Percentiles rank a stretch among this genome's conserved stretches.
These are phyloP conservation scores for Megalops cyprinoides DNA, from an alignment of 2,797 vertebrate genomes.

Conservation along the genomic window DNA sequence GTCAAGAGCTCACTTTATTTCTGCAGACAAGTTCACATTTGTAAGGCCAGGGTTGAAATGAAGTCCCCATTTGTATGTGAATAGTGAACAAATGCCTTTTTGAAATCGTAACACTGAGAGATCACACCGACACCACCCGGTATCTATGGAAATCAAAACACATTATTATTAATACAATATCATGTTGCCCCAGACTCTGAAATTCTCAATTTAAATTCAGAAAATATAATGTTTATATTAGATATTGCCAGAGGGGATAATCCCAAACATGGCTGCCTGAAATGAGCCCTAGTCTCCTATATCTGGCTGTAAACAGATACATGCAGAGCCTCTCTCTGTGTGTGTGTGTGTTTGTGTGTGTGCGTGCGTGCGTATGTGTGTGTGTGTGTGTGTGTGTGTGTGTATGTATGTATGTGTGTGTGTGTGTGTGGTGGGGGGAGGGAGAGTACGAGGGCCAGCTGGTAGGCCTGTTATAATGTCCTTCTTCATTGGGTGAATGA, in stretches of 20 bases:
- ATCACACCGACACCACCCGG: constrained; percentile 9
- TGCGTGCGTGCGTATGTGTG: background rate
- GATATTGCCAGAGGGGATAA: constrained; percentile 48
- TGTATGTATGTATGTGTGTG: background rate
- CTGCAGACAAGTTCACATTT: constrained; percentile 34
- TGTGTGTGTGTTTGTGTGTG: too few species aligned
- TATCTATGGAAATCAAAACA: constrained; percentile 52
- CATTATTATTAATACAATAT: constrained; percentile 53
- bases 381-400: background rate
- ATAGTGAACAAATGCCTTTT: constrained; percentile 36
- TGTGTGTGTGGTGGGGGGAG: background rate
- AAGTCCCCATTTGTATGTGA: constrained; percentile 37
- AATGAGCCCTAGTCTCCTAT: constrained; percentile 26
- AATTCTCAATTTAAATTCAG: constrained; percentile 62
- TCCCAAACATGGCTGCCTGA: constrained; percentile 48
- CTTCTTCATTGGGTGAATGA: background rate
- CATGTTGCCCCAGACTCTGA: constrained; percentile 31
- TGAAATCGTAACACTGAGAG: constrained; percentile 31
- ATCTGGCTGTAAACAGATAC: background rate
- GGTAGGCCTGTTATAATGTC: background rate
- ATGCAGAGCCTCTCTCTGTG: background rate
- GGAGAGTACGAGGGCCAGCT: background rate
- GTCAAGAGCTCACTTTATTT: constrained; percentile 12
- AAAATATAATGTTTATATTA: constrained; percentile 52
- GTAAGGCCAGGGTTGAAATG: constrained; percentile 24